Conservation (phyloP, 2,113 vertebrate genomes). For the Rhagologus leucostigma region DNA sequence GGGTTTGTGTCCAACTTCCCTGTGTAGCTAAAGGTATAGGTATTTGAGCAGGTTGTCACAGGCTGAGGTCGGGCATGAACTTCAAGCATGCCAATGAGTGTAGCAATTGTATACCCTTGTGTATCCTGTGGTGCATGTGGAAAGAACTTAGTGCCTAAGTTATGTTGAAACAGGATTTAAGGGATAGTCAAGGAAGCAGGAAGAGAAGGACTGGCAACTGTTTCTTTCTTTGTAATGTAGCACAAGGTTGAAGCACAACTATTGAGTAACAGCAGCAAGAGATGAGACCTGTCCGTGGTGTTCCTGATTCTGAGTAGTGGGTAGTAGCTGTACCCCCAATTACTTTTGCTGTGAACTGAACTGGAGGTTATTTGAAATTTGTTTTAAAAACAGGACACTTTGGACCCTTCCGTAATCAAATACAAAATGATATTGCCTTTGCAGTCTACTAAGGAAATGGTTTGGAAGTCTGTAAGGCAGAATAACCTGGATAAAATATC, state of each 20-base stretch:
- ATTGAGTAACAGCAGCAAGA: background rate
- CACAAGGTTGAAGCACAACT: background rate
- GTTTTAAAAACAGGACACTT: background rate
- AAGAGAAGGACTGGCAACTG: background rate
- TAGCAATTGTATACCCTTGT: background rate
- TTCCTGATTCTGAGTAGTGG: background rate
- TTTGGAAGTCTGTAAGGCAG: background rate
- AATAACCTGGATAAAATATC: background rate
- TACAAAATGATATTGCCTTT: background rate
- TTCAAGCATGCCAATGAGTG: background rate
- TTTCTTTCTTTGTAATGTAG: background rate
- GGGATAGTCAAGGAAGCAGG: background rate
- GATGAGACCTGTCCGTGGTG: background rate
- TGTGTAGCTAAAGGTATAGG: background rate
- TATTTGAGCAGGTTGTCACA: background rate
- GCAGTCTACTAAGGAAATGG: background rate
- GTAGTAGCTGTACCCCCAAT: rapidly evolving
- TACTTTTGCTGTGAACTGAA: background rate
- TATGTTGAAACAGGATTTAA: background rate
- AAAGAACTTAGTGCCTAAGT: background rate
- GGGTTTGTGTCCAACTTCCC: background rate
- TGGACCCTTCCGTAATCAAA: background rate
- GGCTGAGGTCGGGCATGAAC: background rate
- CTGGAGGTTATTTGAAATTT: background rate
- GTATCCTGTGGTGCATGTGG: background rate